Base-by-base conservation (phyloP, 2,888 invertebrate genomes). In the Lasioglossum zephyrum region DNA sequence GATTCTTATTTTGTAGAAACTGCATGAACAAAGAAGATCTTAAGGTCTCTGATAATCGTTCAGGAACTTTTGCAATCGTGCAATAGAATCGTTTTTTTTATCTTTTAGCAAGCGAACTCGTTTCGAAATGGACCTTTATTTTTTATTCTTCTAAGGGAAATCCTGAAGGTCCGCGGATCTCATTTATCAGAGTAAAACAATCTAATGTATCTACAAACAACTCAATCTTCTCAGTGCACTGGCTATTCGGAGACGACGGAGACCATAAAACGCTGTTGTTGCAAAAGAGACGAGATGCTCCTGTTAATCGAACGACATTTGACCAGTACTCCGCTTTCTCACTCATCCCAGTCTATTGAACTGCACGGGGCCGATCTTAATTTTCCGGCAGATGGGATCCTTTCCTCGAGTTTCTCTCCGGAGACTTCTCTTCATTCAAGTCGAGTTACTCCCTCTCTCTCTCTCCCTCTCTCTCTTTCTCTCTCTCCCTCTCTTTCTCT, bases 361-460 rank as follows among this genome's bases (percentile, higher is more conserved):
- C 47, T 31, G 57, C 41, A 63, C 26, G 53, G 60, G 44, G 69
- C 72, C 63, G 41, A 75, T 39, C 72, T 39, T 57, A 81, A 85
- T 85, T 78, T 72, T 66, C 44, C n/a, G n/a, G 39, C n/a, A 77
- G 53, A 81, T 49, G 41, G 66, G 79, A 49, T 77, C 49, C 49
- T 26, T 60, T 69, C 41, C 39, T 44, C 41, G 31, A 31, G 76
- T 36, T 47, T 4, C 57, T n/a, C 53, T 16, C 31, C 39, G 41
- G 53, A 31, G 80, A 81, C n/a, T 81, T 70, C 80, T 69, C n/a
- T 31, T n/a, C 73, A 41, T 57, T 44, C 49, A 36, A 78, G 49
- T 66, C 78, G n/a, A 31, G 47, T 78, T 70, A 76, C 57, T 36
- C 22, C 16, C 69, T 4, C 44, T 31, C 9, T n/a, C n/a, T n/a